phyloP scores from a whole-genome alignment of 92 coral and sea anemone species.

The Siderastrea siderea region DNA sequence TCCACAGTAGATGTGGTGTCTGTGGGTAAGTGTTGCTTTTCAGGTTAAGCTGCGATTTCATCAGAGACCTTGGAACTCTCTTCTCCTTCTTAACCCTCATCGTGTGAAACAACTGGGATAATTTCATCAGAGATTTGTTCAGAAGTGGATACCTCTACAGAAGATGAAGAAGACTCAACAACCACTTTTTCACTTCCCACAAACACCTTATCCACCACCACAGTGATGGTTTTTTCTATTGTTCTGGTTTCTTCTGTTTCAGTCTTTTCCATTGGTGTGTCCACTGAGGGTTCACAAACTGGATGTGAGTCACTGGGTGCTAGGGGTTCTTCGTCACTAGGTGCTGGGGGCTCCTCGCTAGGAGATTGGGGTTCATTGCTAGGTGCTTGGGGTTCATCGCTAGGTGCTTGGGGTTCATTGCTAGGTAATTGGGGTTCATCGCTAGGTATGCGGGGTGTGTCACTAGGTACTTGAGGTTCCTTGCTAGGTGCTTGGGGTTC shows the following conservation, averaged over 20 bases:
- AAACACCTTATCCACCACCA: background rate
- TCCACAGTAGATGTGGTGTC: conserved; percentile 17
- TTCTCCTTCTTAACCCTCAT: background rate
- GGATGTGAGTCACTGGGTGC: background rate
- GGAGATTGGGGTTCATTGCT: background rate
- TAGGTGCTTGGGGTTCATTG: background rate
- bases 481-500: background rate
- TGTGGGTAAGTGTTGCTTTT: conserved; percentile 28
- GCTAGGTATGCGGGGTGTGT: background rate
- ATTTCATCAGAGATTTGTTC: background rate
- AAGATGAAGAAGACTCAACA: conserved; percentile 11
- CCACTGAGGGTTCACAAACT: conserved; percentile 14
- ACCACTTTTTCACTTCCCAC: conserved; percentile 24
- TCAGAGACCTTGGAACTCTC: background rate
- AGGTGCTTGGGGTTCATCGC: background rate
- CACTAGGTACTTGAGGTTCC: background rate
- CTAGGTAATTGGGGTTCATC: background rate
- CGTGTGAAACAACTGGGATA: conserved; percentile 8
- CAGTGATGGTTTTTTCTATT: background rate
- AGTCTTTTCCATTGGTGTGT: background rate
- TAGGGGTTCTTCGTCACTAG: background rate
- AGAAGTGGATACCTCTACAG: conserved; percentile 4
- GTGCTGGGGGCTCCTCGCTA: background rate
- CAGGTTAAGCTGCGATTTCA: background rate
- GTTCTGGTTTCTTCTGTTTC: background rate